These are phyloP conservation scores for Tachyglossus aculeatus DNA, from an alignment of 2,797 vertebrate genomes.

Conservation along the genomic window DNA sequence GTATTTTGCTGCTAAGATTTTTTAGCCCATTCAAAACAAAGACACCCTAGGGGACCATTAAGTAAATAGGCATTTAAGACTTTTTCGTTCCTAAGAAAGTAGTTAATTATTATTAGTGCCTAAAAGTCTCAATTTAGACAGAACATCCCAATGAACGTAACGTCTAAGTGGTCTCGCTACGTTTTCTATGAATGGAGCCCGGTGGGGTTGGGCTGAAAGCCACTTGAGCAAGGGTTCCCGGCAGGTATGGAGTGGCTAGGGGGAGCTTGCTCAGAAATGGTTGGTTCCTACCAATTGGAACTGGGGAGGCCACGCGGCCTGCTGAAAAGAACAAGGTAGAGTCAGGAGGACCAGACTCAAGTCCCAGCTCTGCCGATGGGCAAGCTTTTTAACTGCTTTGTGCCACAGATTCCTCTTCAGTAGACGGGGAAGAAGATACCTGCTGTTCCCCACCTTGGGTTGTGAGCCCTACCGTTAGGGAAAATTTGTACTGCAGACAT, in stretches of 20 bases:
- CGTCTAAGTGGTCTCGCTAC: conserved; percentile 33
- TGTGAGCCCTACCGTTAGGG: too few relatives aligned
- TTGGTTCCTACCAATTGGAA: too few relatives aligned
- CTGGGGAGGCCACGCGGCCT: too few relatives aligned
- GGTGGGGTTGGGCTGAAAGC: neutral
- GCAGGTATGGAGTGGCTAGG: neutral
- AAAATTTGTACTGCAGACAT: too few relatives aligned
- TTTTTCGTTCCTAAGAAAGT: conserved; percentile 82
- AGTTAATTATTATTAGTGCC: conserved; percentile 84
- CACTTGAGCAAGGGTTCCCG: neutral
- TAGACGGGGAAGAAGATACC: too few relatives aligned
- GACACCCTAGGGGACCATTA: conserved; percentile 84
- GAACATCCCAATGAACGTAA: conserved; percentile 65
- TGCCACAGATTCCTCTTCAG: too few relatives aligned
- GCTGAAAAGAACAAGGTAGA: too few relatives aligned
- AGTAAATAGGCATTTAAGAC: conserved; percentile 84
- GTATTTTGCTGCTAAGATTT: conserved; percentile 84
- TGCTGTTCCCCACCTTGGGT: too few relatives aligned
- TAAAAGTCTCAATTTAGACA: conserved; percentile 79
- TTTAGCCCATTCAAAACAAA: conserved; percentile 85
- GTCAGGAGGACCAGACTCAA: too few relatives aligned
- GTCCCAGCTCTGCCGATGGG: too few relatives aligned
- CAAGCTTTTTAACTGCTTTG: too few relatives aligned
- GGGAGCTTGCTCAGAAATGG: too few relatives aligned
- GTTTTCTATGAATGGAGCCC: conserved; percentile 37